Percentiles rank a stretch among this genome's conserved stretches.
phyloP scores from a whole-genome alignment of 2,113 vertebrate genomes.

The Rhinolophus sinicus region DNA sequence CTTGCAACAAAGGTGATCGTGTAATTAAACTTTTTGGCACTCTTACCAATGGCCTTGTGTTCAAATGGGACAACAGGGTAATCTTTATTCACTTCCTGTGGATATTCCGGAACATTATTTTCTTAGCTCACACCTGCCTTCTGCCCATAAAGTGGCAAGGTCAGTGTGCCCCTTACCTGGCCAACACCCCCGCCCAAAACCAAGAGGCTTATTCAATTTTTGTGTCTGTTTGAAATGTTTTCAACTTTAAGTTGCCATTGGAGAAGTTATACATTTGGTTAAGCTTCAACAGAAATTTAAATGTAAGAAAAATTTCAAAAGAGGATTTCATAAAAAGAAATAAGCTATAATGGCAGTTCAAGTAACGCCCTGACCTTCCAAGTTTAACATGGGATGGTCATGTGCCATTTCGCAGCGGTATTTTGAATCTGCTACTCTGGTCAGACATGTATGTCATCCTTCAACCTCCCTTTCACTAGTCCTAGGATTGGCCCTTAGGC shows the following conservation, averaged over 20 bases:
- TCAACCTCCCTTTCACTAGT: neutral
- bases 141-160: neutral
- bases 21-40: neutral
- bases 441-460: neutral
- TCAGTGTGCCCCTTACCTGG: neutral
- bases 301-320: neutral
- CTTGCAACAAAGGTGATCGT: neutral
- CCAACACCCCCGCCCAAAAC: neutral
- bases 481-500: neutral
- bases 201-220: neutral
- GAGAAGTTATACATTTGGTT: neutral
- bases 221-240: neutral
- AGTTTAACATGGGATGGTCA: neutral
- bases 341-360: neutral
- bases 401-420: neutral
- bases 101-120: neutral
- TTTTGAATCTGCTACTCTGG: neutral
- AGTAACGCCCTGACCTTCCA: neutral
- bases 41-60: neutral
- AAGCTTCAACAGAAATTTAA: slow-evolving; percentile 9
- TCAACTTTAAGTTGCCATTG: neutral
- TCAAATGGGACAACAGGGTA: neutral
- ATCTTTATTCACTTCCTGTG: slow-evolving; percentile 9
- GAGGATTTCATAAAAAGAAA: neutral
- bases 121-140: neutral